Evolutionary conservation across 2,888 invertebrate genomes (phyloP), one percentile per base, ranked within the genome.

Genomic region (Aquatica leii): DNA sequence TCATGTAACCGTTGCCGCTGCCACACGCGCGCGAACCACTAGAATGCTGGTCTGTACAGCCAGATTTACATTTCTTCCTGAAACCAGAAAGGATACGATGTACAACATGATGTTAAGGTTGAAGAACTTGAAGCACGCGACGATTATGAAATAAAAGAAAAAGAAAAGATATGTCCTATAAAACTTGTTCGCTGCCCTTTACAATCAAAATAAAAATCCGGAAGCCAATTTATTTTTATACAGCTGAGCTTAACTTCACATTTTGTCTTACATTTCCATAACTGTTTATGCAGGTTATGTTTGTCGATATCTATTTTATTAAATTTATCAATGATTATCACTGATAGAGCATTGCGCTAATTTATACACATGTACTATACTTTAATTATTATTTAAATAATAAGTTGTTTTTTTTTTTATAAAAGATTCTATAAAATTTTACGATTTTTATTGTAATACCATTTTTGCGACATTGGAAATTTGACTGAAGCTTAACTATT

Each of bases 1-100:
- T 69, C 71, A 66, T 68, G 65, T 62, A 65, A 68, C 69, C 66
- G 68, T 69, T 69, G 65, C 64, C 63, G 63, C 65, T 69, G 65
- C 68, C 66, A 68, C 69, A 69, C 69, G 65, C 68, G 68, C 67
- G 69, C 59, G 67, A 55, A 59, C 54, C 54, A 56, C 59, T 41
- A 46, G 48, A 59, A 43, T 53, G 52, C 59, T 59, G 60, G 57
- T 61, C 61, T 50, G 56, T 49, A 35, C 43, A 54, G 40, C 59
- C 65, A 65, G 65, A 65, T 65, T 65, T 65, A 61, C 64, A 64
- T 64, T 64, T 64, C 64, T 64, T 64, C 59, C 59, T 64, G 59
- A 49, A 62, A 41, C 56, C 56, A 55, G 50, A 59, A 58, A 52
- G 48, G 59, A 59, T 58, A 53, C 51, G 62, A 56, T 49, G 52